Evolutionary conservation across 1,140 invertebrate species (phyloP), one percentile per base, ranked within the genome.

Genomic region (Pseudoatta argentina): DNA sequence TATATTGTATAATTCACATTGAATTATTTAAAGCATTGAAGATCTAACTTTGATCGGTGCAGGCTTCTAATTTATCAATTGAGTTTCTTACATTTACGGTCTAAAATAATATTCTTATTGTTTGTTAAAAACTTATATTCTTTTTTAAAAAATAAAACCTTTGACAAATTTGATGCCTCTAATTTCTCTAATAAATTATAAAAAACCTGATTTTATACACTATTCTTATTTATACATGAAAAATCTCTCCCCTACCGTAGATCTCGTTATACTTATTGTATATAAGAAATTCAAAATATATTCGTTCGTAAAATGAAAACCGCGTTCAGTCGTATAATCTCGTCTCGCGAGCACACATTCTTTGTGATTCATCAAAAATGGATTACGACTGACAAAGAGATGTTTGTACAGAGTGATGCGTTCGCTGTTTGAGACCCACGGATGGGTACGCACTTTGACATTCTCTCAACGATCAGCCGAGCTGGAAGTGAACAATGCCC

Each of bases 291-390:
- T 7, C n/a, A 57, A 55, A 24, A 16, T 67, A n/a, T n/a, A 44
- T 39, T 55, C 30, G 5, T 53, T 3, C 12, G 64, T 69, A 59
- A 59, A 81, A 81, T 34, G 21, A 44, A 71, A 39, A 24, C 30
- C 21, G 51, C 30, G n/a, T 69, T 69, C 51, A 66, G 6, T 66
- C n/a, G 48, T n/a, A 71, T 69, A 81, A 59, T 69, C 30, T 53
- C 21, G 30, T 48, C 16, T 44, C 34, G 21, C 61, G 6, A 53
- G 39, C 64, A 69, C 48, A 14, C 14, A 55, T 27, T 57, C 30
- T 55, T 81, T 55, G 64, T 34, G 27, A 24, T 69, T 79, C 77
- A 79, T 79, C 63, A 79, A 79, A 79, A 66, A 64, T 51, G 51
- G 61, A 67, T 79, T 79, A 67, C 77, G 61, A 55, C 21, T 30